phyloP scores from a whole-genome alignment of 1,140 invertebrate genomes.

The Eulimnadia texana region DNA sequence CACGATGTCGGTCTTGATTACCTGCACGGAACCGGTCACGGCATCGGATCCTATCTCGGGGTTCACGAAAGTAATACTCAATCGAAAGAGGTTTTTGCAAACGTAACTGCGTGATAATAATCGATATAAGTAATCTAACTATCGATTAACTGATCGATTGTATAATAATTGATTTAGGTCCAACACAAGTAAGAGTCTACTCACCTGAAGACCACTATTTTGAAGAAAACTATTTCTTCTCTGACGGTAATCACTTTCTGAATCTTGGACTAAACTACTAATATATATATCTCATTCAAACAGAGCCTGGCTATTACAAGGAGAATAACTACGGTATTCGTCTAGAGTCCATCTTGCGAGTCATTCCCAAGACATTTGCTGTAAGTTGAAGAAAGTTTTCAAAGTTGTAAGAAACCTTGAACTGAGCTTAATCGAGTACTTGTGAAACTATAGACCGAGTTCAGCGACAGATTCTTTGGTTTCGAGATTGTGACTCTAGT shows the following conservation, averaged over 20 bases:
- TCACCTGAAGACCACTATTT: slow-evolving; percentile 30
- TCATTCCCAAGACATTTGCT: slow-evolving; percentile 36
- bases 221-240: slow-evolving; percentile 69
- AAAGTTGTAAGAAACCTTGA: neutral
- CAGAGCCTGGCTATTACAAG: slow-evolving; percentile 40
- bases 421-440: neutral
- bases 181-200: slow-evolving; percentile 20
- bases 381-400: slow-evolving; percentile 19
- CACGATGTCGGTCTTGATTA: slow-evolving; percentile 72
- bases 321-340: slow-evolving; percentile 68
- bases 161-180: no score
- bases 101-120: no score
- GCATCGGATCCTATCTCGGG: slow-evolving; percentile 70
- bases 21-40: slow-evolving; percentile 73
- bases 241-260: slow-evolving; percentile 44
- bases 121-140: no score
- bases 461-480: slow-evolving; percentile 28
- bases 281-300: neutral
- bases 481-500: slow-evolving; percentile 40
- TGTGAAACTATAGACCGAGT: neutral
- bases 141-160: no score
- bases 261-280: neutral
- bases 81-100: no score
- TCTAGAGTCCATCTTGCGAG: slow-evolving; percentile 76
- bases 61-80: slow-evolving; percentile 60